A percentile compares a stretch with the other conserved stretches of the same genome.
Conservation (phyloP, 2,113 vertebrate genomes). For the Oenanthe oenanthe region DNA sequence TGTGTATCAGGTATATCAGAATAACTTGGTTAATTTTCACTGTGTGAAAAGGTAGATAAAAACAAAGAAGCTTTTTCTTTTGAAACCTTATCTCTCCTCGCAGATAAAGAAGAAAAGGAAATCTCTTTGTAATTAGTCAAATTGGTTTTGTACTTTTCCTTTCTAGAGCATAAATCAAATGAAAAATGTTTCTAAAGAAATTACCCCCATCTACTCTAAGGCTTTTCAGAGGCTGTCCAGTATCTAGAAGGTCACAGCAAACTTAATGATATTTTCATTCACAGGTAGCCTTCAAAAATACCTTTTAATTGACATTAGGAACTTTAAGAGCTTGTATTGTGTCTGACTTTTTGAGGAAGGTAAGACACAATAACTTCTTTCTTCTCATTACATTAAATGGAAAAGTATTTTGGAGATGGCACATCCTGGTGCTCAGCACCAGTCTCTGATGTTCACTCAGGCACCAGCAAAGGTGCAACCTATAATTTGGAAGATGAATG, state of each 20-base stretch:
- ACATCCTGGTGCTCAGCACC: not conserved
- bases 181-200: slow-evolving; percentile 41
- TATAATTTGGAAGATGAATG: not conserved
- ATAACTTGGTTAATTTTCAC: slow-evolving; percentile 37
- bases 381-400: not conserved
- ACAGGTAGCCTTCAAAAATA: slow-evolving; percentile 56
- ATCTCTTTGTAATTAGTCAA: slow-evolving; percentile 50
- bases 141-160: slow-evolving; percentile 24
- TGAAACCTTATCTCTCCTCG: slow-evolving; percentile 38
- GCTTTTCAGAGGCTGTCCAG: slow-evolving; percentile 32
- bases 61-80: not conserved
- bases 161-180: slow-evolving; percentile 41
- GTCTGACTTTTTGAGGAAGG: slow-evolving; percentile 16
- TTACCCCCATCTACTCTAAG: not conserved
- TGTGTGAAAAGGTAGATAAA: slow-evolving; percentile 33
- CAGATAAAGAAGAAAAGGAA: slow-evolving; percentile 49
- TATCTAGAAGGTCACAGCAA: slow-evolving; percentile 30
- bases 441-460: not conserved
- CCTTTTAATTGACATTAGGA: slow-evolving; percentile 30
- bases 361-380: not conserved
- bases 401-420: not conserved
- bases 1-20: not conserved
- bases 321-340: not conserved
- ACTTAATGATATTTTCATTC: slow-evolving; percentile 53
- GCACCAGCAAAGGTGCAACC: not conserved